Evolutionary conservation across 2,113 vertebrate genomes (phyloP).

Genomic region (Agelaius phoeniceus): DNA sequence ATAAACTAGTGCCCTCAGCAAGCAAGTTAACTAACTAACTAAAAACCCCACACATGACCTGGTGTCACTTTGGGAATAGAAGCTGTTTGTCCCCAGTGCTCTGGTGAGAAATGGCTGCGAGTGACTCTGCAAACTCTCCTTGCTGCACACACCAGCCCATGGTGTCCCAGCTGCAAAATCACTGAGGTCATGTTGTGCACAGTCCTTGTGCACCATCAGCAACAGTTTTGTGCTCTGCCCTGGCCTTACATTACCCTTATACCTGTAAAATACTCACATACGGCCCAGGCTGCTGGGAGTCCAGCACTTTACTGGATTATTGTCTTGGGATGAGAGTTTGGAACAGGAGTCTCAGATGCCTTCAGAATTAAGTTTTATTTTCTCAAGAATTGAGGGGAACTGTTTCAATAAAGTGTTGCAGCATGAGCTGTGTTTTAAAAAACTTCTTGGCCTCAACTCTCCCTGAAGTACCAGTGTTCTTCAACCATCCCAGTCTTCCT

Average conservation of each 20-base stretch:
- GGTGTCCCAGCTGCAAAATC: background rate
- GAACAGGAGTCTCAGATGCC: background rate
- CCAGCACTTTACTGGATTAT: background rate
- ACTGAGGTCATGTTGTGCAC: background rate
- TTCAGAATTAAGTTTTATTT: background rate
- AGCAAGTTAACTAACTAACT: background rate
- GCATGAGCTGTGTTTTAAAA: background rate
- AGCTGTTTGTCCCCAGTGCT: background rate
- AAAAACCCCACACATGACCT: background rate
- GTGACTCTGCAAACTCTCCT: background rate
- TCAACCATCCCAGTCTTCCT: background rate
- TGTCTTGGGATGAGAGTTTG: background rate
- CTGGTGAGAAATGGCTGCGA: fast-evolving
- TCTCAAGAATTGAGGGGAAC: background rate
- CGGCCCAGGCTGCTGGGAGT: background rate
- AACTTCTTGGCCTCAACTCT: background rate
- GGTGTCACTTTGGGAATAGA: background rate
- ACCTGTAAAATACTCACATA: background rate
- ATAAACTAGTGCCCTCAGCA: background rate
- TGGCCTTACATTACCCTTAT: background rate
- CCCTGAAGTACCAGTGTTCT: background rate
- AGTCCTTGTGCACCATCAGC: background rate
- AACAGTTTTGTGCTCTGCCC: background rate
- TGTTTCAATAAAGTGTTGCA: background rate
- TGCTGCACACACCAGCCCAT: background rate